Percentiles rank a stretch among this genome's conserved stretches.
phyloP scores from a whole-genome alignment of 2,797 vertebrate genomes.

The Hydrolagus colliei region DNA sequence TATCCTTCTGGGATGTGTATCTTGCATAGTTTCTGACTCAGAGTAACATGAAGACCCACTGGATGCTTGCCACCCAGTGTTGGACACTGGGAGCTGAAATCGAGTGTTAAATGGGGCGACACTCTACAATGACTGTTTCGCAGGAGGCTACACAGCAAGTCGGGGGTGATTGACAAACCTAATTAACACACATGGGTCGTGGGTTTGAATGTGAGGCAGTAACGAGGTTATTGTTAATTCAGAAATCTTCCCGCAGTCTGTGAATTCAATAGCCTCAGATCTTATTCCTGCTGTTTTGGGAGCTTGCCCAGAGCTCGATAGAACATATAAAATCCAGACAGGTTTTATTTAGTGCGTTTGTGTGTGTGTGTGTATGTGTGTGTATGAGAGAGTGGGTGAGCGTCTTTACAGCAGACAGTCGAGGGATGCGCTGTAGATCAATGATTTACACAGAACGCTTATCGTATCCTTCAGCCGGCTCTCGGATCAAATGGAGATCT shows the following conservation, averaged over 20 bases:
- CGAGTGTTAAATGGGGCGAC: neutral
- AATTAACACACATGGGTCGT: constrained; percentile 39
- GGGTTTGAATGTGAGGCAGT: constrained; percentile 27
- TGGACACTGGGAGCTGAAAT: neutral
- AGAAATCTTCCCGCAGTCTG: constrained; percentile 15
- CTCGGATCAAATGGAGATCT: neutral
- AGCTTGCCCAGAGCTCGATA: constrained; percentile 33
- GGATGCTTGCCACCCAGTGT: neutral
- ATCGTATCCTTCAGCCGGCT: neutral
- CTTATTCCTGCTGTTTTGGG: neutral
- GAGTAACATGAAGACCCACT: too few relatives aligned
- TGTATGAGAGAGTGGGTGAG: neutral
- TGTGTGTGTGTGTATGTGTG: too few relatives aligned
- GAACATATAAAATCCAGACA: constrained; percentile 29
- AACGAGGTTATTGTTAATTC: constrained; percentile 37
- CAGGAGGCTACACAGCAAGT: neutral
- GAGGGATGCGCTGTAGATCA: neutral
- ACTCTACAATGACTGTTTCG: neutral
- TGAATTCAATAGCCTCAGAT: constrained; percentile 27
- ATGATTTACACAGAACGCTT: neutral
- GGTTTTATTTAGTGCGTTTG: too few relatives aligned
- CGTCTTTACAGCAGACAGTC: neutral
- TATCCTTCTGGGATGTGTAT: too few relatives aligned
- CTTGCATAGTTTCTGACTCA: too few relatives aligned
- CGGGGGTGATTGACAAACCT: constrained; percentile 43